These are phyloP conservation scores for Syngnathus floridae DNA, from an alignment of 2,113 vertebrate genomes.

Conservation along the genomic window DNA sequence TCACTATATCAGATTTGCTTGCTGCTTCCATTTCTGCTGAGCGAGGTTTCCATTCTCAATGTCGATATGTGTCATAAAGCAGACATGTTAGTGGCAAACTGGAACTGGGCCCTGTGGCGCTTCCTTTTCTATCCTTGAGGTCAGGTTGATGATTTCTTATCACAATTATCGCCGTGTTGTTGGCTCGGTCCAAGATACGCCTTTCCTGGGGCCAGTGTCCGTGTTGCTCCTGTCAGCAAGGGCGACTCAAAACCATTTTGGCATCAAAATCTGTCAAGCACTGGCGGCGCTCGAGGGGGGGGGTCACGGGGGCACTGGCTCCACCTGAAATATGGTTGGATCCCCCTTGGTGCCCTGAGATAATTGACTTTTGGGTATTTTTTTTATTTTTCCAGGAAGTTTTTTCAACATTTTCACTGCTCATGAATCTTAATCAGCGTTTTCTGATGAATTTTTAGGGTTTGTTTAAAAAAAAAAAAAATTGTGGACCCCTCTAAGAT, in stretches of 20 bases:
- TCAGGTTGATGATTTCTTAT: constrained; percentile 41
- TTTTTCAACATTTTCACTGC: too few relatives aligned
- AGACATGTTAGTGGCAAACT: constrained; percentile 37
- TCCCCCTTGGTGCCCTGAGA: too few relatives aligned
- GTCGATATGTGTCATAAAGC: constrained; percentile 33
- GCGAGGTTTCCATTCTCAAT: constrained; percentile 27
- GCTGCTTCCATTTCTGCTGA: constrained; percentile 43
- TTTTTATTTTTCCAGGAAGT: too few relatives aligned
- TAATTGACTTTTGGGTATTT: too few relatives aligned
- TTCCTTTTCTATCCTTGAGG: constrained; percentile 21
- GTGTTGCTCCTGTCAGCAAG: constrained; percentile 51
- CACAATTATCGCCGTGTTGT: constrained; percentile 21
- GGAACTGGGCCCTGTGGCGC: constrained; percentile 41
- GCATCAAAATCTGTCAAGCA: constrained; percentile 34
- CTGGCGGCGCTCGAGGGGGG: too few relatives aligned
- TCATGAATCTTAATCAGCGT: too few relatives aligned
- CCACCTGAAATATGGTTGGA: too few relatives aligned
- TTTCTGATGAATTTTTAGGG: too few relatives aligned
- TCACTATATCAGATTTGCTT: constrained; percentile 48
- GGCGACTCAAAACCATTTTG: constrained; percentile 58
- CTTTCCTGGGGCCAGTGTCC: constrained; percentile 31
- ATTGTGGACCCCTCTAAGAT: too few relatives aligned
- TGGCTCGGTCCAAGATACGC: constrained; percentile 38
- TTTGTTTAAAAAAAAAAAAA: too few relatives aligned
- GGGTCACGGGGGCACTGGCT: too few relatives aligned